Percentiles rank a stretch among this genome's conserved stretches.
Conservation (phyloP, 1,140 invertebrate genomes). For the Atta cephalotes region DNA sequence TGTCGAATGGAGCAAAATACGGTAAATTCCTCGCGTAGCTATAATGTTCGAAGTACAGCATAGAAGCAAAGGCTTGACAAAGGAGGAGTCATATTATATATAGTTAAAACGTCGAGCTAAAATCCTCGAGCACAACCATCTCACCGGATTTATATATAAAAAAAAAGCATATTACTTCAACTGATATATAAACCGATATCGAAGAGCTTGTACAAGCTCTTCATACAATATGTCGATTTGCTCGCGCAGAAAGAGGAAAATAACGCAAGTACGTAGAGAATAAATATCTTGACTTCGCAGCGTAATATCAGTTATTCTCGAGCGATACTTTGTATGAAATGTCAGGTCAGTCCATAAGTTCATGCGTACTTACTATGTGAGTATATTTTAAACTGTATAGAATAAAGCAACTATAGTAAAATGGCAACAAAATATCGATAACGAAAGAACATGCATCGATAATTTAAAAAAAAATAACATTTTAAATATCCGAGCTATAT, state of each 20-base stretch:
- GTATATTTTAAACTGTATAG: constrained; percentile 3
- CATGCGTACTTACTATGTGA: neutral
- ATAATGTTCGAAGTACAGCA: constrained; percentile 21
- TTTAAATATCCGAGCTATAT: neutral
- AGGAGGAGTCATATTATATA: neutral
- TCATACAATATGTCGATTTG: neutral
- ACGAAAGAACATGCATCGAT: neutral
- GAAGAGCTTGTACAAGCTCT: neutral
- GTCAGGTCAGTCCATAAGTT: constrained; percentile 26
- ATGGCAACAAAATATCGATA: constrained; percentile 8
- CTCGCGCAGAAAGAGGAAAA: constrained; percentile 1
- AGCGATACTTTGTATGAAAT: constrained; percentile 33
- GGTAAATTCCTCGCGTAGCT: neutral
- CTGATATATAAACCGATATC: constrained; percentile 12
- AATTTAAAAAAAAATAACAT: constrained; percentile 8
- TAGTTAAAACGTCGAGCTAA: neutral
- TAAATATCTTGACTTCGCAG: constrained; percentile 41
- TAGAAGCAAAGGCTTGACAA: constrained; percentile 12
- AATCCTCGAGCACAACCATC: constrained; percentile 4
- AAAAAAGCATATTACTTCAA: constrained; percentile 17
- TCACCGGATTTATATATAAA: neutral
- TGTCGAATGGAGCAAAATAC: constrained; percentile 3
- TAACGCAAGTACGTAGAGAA: neutral
- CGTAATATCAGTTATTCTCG: neutral
- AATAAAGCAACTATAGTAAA: neutral